Evolutionary conservation across 1,140 invertebrate species (phyloP).

Genomic region (Leptoteleia sp.): DNA sequence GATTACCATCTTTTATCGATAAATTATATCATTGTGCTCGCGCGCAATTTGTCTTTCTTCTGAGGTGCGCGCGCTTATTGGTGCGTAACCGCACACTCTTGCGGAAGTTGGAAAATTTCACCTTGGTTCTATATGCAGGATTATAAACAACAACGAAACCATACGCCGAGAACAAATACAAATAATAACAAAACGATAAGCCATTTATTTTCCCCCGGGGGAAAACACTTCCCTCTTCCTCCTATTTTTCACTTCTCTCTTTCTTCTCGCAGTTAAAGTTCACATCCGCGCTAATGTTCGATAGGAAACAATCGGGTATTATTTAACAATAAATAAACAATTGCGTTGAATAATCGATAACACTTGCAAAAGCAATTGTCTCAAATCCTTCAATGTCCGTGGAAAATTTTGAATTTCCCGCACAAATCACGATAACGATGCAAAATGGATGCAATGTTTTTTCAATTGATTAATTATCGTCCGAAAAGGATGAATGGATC

Average conservation of each 20-base stretch:
- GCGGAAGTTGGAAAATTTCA: conserved; percentile 38
- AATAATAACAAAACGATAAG: too few species aligned
- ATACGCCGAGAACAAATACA: too few species aligned
- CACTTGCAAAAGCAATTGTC: not conserved
- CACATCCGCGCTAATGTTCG: conserved; percentile 5
- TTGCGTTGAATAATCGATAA: conserved; percentile 3
- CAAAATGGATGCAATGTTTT: too few species aligned
- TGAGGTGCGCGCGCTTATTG: conserved; percentile 35
- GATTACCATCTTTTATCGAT: conserved; percentile 31
- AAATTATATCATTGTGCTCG: conserved; percentile 19
- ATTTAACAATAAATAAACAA: conserved; percentile 26
- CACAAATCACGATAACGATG: too few species aligned
- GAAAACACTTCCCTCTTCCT: too few species aligned
- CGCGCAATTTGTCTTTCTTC: conserved; percentile 29
- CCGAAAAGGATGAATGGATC: too few species aligned
- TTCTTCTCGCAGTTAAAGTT: too few species aligned
- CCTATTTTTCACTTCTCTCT: too few species aligned
- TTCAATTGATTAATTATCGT: too few species aligned
- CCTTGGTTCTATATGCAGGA: conserved; percentile 50
- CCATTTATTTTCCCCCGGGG: conserved; percentile 3
- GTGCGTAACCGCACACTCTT: conserved; percentile 11
- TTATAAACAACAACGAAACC: conserved; percentile 19
- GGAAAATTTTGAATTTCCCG: too few species aligned
- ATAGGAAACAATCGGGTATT: conserved; percentile 23
- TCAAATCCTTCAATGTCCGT: not conserved